These are phyloP conservation scores for Lysandra coridon DNA, from an alignment of 2,888 invertebrate species.

Conservation along the genomic window DNA sequence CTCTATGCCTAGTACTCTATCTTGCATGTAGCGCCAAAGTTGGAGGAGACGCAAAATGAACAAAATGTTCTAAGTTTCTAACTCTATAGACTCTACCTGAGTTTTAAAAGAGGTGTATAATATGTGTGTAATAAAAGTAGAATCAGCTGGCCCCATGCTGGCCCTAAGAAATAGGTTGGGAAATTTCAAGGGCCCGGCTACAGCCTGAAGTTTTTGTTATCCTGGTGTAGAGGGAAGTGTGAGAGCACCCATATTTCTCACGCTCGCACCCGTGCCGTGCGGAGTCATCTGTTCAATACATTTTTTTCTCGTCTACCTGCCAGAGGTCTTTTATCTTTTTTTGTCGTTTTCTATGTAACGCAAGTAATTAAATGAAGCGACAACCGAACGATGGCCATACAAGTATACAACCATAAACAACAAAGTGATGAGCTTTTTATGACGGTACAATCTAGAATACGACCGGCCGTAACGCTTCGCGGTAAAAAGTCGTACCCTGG, in stretches of 20 bases:
- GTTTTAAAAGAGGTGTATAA: too few species aligned
- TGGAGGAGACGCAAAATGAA: too few species aligned
- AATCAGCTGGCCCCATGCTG: neutral
- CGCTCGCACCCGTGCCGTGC: conserved; percentile 21
- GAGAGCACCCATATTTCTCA: conserved; percentile 32
- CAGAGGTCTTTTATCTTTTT: conserved; percentile 1
- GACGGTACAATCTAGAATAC: conserved; percentile 7
- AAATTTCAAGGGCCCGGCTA: neutral
- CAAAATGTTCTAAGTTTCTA: too few species aligned
- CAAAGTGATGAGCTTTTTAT: conserved; percentile 28
- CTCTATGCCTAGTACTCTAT: too few species aligned
- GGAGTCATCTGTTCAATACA: conserved; percentile 11
- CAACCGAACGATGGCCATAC: neutral
- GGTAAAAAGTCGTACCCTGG: conserved; percentile 39
- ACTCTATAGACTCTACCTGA: too few species aligned
- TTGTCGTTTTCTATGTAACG: neutral
- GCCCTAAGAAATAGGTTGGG: neutral
- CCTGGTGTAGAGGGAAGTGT: conserved; percentile 26
- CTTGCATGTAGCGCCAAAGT: too few species aligned
- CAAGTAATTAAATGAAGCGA: conserved; percentile 17
- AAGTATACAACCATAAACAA: conserved; percentile 18
- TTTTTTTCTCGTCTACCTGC: conserved; percentile 8
- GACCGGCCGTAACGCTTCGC: conserved; percentile 10
- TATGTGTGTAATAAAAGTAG: too few species aligned
- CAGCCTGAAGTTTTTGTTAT: conserved; percentile 6